Evolutionary conservation across 2,113 vertebrate genomes (phyloP).

Genomic region (Stercorarius parasiticus): DNA sequence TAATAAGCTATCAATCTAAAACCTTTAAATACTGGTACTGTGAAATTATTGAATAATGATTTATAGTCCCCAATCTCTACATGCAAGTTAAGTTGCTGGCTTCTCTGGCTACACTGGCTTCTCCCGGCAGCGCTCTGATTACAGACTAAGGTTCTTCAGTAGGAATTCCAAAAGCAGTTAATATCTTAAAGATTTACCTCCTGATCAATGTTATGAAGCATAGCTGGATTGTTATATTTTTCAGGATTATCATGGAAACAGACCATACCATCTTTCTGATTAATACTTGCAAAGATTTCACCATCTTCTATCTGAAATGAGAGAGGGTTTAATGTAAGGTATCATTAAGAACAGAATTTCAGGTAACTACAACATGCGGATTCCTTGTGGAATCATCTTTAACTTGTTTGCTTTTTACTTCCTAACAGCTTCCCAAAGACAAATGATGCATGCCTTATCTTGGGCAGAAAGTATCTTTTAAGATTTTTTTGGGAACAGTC

Average conservation of each 20-base stretch:
- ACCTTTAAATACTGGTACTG: not conserved
- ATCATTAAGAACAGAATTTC: not conserved
- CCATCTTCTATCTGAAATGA: conserved; percentile 95
- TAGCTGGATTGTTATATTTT: conserved; percentile 99
- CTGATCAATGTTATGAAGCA: conserved; percentile 99
- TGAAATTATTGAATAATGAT: not conserved
- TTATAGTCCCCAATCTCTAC: not conserved
- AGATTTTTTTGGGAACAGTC: not conserved
- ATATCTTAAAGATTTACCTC: conserved; percentile 79
- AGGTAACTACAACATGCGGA: not conserved
- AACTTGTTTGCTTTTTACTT: not conserved
- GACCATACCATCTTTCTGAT: conserved; percentile 99
- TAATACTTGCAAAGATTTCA: conserved; percentile 99
- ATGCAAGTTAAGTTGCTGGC: not conserved
- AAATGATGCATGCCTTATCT: not conserved
- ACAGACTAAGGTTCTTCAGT: not conserved
- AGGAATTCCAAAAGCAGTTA: not conserved
- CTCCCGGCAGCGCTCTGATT: not conserved
- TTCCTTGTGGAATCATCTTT: not conserved
- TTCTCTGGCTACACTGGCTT: not conserved
- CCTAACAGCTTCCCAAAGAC: not conserved
- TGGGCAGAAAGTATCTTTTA: not conserved
- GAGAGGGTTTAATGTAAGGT: not conserved
- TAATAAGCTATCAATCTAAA: not conserved
- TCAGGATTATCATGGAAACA: conserved; percentile 99